phyloP scores from a whole-genome alignment of 1,140 invertebrate genomes.

The Zaprionus lachaisei region DNA sequence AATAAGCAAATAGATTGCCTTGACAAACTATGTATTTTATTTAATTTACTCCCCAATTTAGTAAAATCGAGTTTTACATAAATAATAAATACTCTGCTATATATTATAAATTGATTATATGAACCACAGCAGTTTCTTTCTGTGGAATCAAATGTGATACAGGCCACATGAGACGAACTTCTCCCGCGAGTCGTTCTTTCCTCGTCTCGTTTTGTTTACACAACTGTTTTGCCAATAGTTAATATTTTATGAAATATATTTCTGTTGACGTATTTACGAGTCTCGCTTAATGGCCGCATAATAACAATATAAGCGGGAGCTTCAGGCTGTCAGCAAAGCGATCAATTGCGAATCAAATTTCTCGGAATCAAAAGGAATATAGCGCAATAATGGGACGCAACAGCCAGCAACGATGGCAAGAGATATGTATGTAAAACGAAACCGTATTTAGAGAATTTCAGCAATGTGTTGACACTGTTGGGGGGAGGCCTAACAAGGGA shows the following conservation, averaged over 20 bases:
- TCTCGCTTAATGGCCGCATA: conserved; percentile 32
- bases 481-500: neutral
- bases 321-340: conserved; percentile 32
- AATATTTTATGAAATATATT: conserved; percentile 22
- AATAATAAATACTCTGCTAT: neutral
- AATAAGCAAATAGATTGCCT: neutral
- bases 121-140: neutral
- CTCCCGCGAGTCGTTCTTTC: neutral
- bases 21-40: neutral
- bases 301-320: conserved; percentile 32
- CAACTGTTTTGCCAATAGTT: conserved; percentile 24
- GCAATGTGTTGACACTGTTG: neutral
- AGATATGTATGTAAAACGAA: neutral
- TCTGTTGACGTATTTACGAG: conserved; percentile 36
- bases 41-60: neutral
- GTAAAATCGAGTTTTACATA: neutral
- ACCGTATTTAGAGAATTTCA: neutral
- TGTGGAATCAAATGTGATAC: neutral
- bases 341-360: conserved; percentile 39
- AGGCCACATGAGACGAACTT: neutral
- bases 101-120: neutral
- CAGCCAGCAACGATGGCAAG: neutral
- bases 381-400: conserved; percentile 4
- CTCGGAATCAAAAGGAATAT: conserved; percentile 13
- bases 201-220: neutral